Evolutionary conservation across 2,797 vertebrate genomes (phyloP).

Genomic region (Morelia viridis): DNA sequence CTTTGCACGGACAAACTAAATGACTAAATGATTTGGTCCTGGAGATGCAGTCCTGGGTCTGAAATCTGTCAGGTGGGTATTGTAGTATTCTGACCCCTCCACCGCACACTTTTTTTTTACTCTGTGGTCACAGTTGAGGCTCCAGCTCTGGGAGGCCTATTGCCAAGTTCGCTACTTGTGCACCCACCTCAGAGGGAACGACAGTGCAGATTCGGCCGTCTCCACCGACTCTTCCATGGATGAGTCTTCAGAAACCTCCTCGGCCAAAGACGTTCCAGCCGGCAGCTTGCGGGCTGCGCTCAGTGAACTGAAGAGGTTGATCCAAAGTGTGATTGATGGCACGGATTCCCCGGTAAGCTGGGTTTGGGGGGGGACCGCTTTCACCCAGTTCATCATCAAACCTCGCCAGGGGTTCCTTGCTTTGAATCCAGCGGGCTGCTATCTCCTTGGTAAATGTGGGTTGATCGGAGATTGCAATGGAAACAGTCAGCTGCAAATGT

Average conservation of each 20-base stretch:
- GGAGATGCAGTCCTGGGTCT: too few relatives aligned
- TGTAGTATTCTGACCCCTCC: not conserved
- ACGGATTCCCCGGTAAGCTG: constrained; percentile 88
- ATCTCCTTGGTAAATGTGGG: too few relatives aligned
- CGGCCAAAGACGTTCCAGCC: constrained; percentile 90
- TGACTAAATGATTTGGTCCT: not conserved
- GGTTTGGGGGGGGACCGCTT: not conserved
- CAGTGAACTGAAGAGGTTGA: constrained; percentile 90
- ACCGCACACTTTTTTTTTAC: not conserved
- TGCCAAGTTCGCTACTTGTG: constrained; percentile 93
- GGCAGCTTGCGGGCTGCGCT: constrained; percentile 90
- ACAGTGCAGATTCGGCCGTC: constrained; percentile 91
- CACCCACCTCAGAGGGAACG: constrained; percentile 91
- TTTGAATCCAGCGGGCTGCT: too few relatives aligned
- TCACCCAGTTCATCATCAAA: too few relatives aligned
- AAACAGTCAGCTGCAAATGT: too few relatives aligned
- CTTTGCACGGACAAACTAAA: not conserved
- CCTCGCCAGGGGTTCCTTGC: too few relatives aligned
- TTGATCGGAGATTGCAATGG: too few relatives aligned
- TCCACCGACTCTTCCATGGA: constrained; percentile 98
- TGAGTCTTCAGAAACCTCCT: constrained; percentile 94
- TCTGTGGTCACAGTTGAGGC: constrained; percentile 80
- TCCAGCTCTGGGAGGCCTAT: constrained; percentile 95
- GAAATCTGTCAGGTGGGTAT: not conserved
- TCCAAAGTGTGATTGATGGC: constrained; percentile 91